Conservation (phyloP, 2,113 vertebrate genomes). For the Gallinago media region DNA sequence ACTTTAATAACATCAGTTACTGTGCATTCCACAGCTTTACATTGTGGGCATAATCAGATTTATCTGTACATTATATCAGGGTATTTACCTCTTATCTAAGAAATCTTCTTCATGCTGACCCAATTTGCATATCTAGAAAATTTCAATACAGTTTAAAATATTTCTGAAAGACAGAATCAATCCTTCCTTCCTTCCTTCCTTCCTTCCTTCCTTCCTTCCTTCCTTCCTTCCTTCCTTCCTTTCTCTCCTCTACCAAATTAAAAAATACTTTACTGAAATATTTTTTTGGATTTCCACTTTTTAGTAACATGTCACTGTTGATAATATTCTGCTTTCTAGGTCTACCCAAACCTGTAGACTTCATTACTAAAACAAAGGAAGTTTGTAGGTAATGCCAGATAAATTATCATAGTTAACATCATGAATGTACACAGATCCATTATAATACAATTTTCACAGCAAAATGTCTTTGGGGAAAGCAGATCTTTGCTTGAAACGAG, state of each 20-base stretch:
- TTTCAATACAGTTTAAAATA: neutral
- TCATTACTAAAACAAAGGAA: neutral
- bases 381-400: neutral
- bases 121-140: neutral
- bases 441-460: neutral
- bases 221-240: neutral
- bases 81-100: neutral
- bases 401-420: neutral
- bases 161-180: neutral
- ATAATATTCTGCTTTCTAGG: neutral
- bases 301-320: neutral
- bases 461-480: constrained; percentile 18
- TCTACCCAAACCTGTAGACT: neutral
- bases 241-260: neutral
- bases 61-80: neutral
- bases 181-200: no score
- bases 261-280: neutral
- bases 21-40: neutral
- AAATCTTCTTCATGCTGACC: neutral
- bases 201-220: no score
- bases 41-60: neutral
- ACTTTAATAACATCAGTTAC: neutral
- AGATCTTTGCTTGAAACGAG: neutral
- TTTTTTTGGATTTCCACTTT: neutral
- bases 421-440: neutral